A percentile compares a stretch with the other conserved stretches of the same genome.
phyloP scores from a whole-genome alignment of 2,797 vertebrate species.

The Microctenopoma lineatum region DNA sequence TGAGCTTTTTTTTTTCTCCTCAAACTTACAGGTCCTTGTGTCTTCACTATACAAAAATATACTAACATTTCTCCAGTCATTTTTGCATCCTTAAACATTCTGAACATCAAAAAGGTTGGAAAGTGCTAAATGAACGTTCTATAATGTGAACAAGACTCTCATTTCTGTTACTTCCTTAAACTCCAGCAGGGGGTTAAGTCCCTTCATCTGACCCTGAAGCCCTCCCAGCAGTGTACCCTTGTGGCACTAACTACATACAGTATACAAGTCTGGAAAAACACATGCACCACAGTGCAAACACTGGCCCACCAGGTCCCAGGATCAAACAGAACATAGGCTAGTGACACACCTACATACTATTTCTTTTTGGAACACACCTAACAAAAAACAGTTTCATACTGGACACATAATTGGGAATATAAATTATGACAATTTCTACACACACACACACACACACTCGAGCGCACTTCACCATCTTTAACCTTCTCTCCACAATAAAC shows the following conservation, averaged over 20 bases:
- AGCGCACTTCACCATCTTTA: conserved; percentile 2
- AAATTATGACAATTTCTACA: conserved; percentile 83
- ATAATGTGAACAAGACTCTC: conserved; percentile 63
- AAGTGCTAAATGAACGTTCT: conserved; percentile 84
- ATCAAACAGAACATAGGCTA: conserved; percentile 69
- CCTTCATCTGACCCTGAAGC: conserved; percentile 62
- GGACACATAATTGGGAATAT: conserved; percentile 78
- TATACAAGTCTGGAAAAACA: conserved; percentile 58
- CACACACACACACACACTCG: conserved; percentile 39
- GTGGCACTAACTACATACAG: conserved; percentile 68
- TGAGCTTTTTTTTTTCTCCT: conserved; percentile 51
- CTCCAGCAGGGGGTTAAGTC: conserved; percentile 58
- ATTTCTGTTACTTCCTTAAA: conserved; percentile 39
- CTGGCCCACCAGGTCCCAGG: conserved; percentile 78
- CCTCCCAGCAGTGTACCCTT: conserved; percentile 60
- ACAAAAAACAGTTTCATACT: conserved; percentile 73
- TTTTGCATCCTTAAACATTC: conserved; percentile 86
- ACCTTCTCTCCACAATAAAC: conserved; percentile 23
- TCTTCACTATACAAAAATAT: conserved; percentile 88
- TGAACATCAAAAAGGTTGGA: conserved; percentile 83
- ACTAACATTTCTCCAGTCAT: conserved; percentile 85
- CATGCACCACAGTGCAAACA: conserved; percentile 70
- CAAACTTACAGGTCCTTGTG: conserved; percentile 78
- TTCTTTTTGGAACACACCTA: conserved; percentile 72
- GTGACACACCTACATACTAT: conserved; percentile 64